Evolutionary conservation across 2,797 vertebrate genomes (phyloP).

Genomic region (Brachymystax lenok): DNA sequence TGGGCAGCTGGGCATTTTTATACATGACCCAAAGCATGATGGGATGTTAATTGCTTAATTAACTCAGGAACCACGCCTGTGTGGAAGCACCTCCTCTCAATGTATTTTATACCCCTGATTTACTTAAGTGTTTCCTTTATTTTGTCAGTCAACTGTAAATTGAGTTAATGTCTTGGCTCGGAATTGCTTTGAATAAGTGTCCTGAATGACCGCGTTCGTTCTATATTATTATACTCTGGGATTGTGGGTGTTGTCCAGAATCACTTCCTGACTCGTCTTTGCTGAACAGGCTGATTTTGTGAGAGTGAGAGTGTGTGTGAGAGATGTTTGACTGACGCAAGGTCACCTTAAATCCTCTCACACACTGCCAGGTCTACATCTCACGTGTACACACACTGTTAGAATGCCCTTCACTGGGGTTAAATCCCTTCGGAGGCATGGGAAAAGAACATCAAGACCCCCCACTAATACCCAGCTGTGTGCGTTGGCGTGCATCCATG

Average conservation of each 20-base stretch:
- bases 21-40: too few species aligned
- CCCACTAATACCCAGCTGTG: background rate
- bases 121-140: too few species aligned
- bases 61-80: too few species aligned
- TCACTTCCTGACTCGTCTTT: constrained; percentile 17
- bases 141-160: too few species aligned
- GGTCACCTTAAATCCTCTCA: constrained; percentile 38
- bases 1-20: too few species aligned
- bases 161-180: background rate
- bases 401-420: constrained; percentile 6
- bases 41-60: too few species aligned
- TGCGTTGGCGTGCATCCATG: background rate
- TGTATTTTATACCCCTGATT: too few species aligned
- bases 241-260: background rate
- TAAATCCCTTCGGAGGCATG: background rate
- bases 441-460: background rate
- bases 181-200: background rate
- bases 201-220: background rate
- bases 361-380: constrained; percentile 9
- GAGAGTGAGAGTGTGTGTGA: background rate
- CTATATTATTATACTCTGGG: background rate
- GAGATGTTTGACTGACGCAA: constrained; percentile 27
- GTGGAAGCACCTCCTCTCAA: too few species aligned
- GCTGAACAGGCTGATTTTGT: constrained; percentile 36
- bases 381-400: constrained; percentile 13